Conservation (phyloP, 2,797 vertebrate genomes). For the Geotrypetes seraphini region DNA sequence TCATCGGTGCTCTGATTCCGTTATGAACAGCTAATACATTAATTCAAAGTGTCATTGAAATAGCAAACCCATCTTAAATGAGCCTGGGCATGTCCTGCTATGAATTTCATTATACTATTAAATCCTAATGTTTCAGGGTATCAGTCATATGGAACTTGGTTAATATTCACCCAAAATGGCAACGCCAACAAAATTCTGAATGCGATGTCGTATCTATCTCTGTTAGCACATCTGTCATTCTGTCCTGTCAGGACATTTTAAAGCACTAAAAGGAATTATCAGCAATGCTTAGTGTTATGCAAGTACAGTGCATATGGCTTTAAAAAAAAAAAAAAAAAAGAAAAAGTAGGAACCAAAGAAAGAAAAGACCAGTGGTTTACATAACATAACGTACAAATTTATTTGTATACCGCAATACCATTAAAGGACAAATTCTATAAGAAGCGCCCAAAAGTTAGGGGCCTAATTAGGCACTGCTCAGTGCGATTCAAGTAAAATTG, state of each 20-base stretch:
- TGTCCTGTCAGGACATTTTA: neutral
- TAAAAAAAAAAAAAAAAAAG: too few species aligned
- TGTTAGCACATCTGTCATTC: slow-evolving; percentile 20
- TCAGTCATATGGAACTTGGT: slow-evolving; percentile 3
- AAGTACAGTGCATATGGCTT: neutral
- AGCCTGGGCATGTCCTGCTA: slow-evolving; percentile 8
- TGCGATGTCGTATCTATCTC: slow-evolving; percentile 13
- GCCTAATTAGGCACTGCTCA: too few species aligned
- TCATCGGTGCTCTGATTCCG: neutral
- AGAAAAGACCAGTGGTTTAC: too few species aligned
- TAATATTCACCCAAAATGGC: slow-evolving; percentile 23
- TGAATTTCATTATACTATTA: slow-evolving; percentile 14
- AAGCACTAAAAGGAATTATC: slow-evolving; percentile 7
- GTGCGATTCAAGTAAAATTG: too few species aligned
- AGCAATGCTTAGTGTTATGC: neutral
- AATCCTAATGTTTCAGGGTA: slow-evolving; percentile 17
- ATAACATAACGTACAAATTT: too few species aligned
- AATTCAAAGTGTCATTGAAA: slow-evolving; percentile 1
- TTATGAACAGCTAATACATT: neutral
- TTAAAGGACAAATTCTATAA: too few species aligned
- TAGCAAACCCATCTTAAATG: slow-evolving; percentile 11
- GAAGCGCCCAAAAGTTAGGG: too few species aligned
- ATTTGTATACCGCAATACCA: too few species aligned
- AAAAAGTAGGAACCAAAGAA: too few species aligned
- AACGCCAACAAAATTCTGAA: slow-evolving; percentile 20